Evolutionary conservation across 1,140 invertebrate genomes (phyloP), one percentile per base, ranked within the genome.

Genomic region (Cryptotermes secundus): DNA sequence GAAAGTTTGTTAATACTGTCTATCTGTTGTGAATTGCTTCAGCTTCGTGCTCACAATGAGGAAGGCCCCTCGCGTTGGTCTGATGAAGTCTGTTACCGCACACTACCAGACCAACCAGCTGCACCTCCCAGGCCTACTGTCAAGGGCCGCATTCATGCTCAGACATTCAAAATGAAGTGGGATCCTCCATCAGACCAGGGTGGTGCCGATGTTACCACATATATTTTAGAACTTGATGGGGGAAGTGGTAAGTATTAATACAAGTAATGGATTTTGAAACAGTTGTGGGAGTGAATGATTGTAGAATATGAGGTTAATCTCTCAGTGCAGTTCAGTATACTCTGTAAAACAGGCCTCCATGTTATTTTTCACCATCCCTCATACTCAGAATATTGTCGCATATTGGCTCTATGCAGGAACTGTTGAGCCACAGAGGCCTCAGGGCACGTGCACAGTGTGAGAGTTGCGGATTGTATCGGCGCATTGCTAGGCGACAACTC

Each of bases 61-160:
- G 96, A 96, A 85, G 96, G 96, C 1, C 89, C 91, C 79, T 96
- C 96, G 34, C 93, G 93, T 26, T 97, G 95, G 95, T 97, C 96
- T 22, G 93, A 95, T 19, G 93, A 95, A 87, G 94, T 96, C 1
- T 90, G 90, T 65, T 96, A 94, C 87, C 91, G 91, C 80, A 98
- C 97, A 4, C 89, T 93, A 34, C 94, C 96, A 4, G 96, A 96
- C 86, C 89, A 92, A 81, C 96, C 96, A 1, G 91, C 90, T 0
- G 90, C 93, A n/a, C 96, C 96, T 12, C 91, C 93, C 2, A 93
- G 95, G 86, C 95, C 95, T 0, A 88, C 91, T 83, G 91, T 95
- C 3, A 96, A 96, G 87, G 96, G 96, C 34, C 94, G 95, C 87
- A 93, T 96, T 38, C 94, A 96, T 89, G 92, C 96, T n/a, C 92